These are phyloP conservation scores for Pangasius djambal DNA, from an alignment of 2,797 vertebrate species.

Conservation along the genomic window DNA sequence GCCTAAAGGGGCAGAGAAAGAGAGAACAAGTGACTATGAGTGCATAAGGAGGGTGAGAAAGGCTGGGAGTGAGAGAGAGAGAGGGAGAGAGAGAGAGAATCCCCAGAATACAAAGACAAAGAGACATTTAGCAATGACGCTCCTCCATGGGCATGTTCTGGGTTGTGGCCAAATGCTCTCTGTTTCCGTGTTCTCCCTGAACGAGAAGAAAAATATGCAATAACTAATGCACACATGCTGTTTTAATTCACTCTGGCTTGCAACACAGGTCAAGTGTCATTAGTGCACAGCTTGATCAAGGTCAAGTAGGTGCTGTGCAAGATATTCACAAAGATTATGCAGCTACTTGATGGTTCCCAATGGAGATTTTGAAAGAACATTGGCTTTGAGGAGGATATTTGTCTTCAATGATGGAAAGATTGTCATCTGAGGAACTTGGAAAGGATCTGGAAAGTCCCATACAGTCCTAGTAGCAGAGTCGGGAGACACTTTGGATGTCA, in stretches of 20 bases:
- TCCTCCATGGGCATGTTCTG: conserved; percentile 48
- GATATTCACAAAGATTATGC: background rate
- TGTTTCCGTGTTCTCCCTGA: conserved; percentile 28
- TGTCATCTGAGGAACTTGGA: background rate
- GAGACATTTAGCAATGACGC: conserved; percentile 38
- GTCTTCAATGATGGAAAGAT: background rate
- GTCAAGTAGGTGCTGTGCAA: background rate
- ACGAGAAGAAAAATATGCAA: conserved; percentile 19
- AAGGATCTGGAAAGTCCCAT: background rate
- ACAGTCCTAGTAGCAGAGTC: background rate
- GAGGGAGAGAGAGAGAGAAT: conserved; percentile 53
- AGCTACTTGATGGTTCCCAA: background rate
- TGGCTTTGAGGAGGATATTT: background rate
- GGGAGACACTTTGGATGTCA: background rate
- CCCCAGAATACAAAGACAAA: conserved; percentile 52
- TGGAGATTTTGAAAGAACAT: background rate
- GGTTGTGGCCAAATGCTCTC: conserved; percentile 39
- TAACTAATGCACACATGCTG: conserved; percentile 17
- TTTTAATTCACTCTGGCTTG: conserved; percentile 14
- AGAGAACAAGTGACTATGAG: conserved; percentile 52
- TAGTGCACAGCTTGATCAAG: conserved; percentile 7
- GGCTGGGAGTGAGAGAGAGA: conserved; percentile 49
- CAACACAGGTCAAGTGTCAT: conserved; percentile 12
- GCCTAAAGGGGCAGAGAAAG: conserved; percentile 42
- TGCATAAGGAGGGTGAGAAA: conserved; percentile 47